A percentile compares a stretch with the other conserved stretches of the same genome.
Conservation (phyloP, 92 coral and sea anemone species). For the Diadumene lineata region DNA sequence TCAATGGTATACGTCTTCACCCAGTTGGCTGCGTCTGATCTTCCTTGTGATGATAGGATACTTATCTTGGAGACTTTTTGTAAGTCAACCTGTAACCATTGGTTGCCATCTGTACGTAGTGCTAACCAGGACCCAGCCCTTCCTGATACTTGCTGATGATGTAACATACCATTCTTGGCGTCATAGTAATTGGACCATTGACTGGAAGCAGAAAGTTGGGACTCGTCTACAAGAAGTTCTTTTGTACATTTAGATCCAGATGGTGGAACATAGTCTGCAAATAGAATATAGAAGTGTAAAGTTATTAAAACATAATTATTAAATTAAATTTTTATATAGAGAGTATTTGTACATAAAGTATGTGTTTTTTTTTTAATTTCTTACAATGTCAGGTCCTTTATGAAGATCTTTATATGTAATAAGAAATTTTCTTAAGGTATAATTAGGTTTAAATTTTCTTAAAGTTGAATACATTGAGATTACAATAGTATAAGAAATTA, state of each 20-base stretch:
- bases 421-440: no score
- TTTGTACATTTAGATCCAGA: not conserved
- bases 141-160: not conserved
- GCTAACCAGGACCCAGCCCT: constrained; percentile 33
- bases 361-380: no score
- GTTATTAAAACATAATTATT: no score
- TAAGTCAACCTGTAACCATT: constrained; percentile 48
- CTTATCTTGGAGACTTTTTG: not conserved
- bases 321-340: no score
- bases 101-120: not conserved
- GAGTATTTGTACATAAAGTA: no score
- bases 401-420: no score
- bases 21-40: constrained; percentile 1
- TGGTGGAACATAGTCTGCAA: not conserved
- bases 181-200: not conserved
- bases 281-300: no score
- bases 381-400: no score
- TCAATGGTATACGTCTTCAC: constrained; percentile 24
- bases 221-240: constrained; percentile 4
- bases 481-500: no score
- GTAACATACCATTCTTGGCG: not conserved
- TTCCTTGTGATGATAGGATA: constrained; percentile 45
- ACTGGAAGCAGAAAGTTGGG: constrained; percentile 18
- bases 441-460: no score
- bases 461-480: no score